Percentiles rank a stretch among this genome's conserved stretches.
Conservation (phyloP, 2,113 vertebrate species). For the Scortum barcoo region DNA sequence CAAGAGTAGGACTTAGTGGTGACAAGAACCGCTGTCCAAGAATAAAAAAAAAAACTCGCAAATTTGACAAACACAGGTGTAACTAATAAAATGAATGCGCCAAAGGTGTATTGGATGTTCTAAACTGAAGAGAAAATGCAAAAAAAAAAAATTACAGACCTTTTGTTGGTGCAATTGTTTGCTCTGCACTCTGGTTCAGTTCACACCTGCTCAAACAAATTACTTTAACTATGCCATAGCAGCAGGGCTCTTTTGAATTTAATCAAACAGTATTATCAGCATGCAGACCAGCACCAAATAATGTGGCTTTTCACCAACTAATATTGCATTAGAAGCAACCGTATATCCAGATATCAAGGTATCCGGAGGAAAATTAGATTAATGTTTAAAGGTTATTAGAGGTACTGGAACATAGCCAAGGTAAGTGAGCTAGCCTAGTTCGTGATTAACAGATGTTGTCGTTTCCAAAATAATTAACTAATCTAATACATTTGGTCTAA, state of each 20-base stretch:
- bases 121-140: background rate
- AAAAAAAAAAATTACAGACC: no score
- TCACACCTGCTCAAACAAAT: background rate
- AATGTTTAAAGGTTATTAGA: background rate
- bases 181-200: no score
- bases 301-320: background rate
- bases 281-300: background rate
- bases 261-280: background rate
- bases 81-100: background rate
- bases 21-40: background rate
- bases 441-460: background rate
- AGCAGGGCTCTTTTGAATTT: background rate
- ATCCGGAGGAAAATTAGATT: background rate
- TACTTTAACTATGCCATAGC: background rate
- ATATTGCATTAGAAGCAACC: constrained; percentile 6
- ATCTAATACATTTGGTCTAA: background rate
- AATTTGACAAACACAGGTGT: background rate
- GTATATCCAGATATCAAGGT: background rate
- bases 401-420: background rate
- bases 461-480: background rate
- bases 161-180: background rate
- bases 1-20: background rate
- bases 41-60: background rate
- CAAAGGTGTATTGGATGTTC: background rate
- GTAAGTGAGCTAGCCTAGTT: background rate